phyloP scores from a whole-genome alignment of 2,888 invertebrate genomes.

The Syrista parreyssii region DNA sequence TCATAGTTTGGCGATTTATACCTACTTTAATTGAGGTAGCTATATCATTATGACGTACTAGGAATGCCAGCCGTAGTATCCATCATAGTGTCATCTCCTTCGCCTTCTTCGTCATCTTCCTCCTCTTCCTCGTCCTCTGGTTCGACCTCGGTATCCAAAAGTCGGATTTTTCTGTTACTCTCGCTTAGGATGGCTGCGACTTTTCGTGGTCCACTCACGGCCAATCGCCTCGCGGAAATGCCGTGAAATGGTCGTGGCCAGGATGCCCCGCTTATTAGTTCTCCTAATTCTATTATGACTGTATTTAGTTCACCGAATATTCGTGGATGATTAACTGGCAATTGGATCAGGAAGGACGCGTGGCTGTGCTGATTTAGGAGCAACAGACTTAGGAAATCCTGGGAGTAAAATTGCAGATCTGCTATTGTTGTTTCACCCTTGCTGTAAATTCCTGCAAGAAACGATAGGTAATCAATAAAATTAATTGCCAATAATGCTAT shows the following conservation, averaged over 20 bases:
- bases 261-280: conserved; percentile 43
- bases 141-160: conserved; percentile 94
- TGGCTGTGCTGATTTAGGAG: conserved; percentile 52
- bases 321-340: conserved; percentile 45
- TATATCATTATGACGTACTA: conserved; percentile 22
- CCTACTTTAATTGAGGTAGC: too few relatives aligned
- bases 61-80: conserved; percentile 33
- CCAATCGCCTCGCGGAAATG: conserved; percentile 70
- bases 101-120: conserved; percentile 57
- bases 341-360: conserved; percentile 53
- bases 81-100: conserved; percentile 46
- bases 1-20: background rate
- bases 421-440: conserved; percentile 64
- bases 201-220: conserved; percentile 86
- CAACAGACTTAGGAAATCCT: conserved; percentile 78
- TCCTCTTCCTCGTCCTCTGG: conserved; percentile 89
- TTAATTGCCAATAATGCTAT: background rate
- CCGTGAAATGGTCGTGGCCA: conserved; percentile 57
- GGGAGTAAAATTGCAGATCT: conserved; percentile 83
- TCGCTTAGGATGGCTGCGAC: conserved; percentile 88
- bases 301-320: conserved; percentile 27
- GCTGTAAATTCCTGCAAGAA: background rate
- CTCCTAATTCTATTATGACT: conserved; percentile 42
- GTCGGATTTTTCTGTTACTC: conserved; percentile 81
- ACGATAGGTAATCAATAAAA: background rate